Percentiles rank a stretch among this genome's conserved stretches.
phyloP scores from a whole-genome alignment of 2,888 invertebrate species.

The Erebia epiphron region DNA sequence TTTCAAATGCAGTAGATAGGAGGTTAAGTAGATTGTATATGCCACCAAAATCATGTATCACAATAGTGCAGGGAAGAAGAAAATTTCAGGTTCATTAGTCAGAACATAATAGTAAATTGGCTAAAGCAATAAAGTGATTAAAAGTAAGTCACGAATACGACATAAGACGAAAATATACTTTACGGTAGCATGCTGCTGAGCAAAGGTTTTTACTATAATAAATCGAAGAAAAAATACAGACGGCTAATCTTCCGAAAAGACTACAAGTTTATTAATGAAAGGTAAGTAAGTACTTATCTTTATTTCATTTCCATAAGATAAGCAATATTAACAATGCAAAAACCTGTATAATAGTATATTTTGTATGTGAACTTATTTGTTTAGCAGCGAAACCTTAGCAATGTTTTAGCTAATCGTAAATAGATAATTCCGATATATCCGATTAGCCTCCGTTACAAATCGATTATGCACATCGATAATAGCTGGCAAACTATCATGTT shows the following conservation, averaged over 20 bases:
- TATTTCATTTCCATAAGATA: background rate
- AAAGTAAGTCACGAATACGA: too few relatives aligned
- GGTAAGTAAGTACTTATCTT: background rate
- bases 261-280: background rate
- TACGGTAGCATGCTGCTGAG: too few relatives aligned
- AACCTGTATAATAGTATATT: background rate
- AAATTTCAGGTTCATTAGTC: too few relatives aligned
- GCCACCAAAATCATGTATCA: too few relatives aligned
- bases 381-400: slow-evolving; percentile 20
- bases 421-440: slow-evolving; percentile 20
- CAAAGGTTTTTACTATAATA: too few relatives aligned
- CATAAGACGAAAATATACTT: too few relatives aligned
- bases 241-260: background rate
- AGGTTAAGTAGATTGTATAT: too few relatives aligned
- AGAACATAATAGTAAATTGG: too few relatives aligned
- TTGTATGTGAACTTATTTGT: background rate
- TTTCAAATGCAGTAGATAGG: background rate
- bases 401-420: slow-evolving; percentile 10
- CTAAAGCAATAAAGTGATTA: too few relatives aligned
- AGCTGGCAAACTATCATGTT: background rate
- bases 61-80: too few relatives aligned
- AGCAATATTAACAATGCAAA: background rate
- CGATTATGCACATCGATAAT: slow-evolving; percentile 10
- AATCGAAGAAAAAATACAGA: too few relatives aligned
- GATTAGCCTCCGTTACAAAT: slow-evolving; percentile 23